Base-by-base conservation (phyloP, 1,140 invertebrate genomes). In the Bombus ignitus region DNA sequence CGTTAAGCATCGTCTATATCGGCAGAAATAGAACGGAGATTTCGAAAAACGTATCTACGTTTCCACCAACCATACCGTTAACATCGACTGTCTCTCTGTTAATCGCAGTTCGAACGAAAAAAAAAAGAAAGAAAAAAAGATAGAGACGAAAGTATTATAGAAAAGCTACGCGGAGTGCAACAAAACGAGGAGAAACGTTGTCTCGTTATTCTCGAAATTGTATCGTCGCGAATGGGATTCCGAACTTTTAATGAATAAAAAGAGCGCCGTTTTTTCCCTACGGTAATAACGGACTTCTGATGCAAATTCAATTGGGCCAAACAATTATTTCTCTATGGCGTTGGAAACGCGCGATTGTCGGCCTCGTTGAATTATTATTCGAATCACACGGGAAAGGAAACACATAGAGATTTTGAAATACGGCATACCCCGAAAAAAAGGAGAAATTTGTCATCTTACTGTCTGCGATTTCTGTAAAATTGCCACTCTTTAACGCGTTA, bases 191-290 rank as follows among this genome's bases (percentile, higher is more conserved):
- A 28, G 53, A 6, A 39, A 59, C 35, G n/a, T 35, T 25, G 18
- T 9, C 32, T 47, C n/a, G 32, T 65, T 59, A n/a, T 37, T 59
- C 72, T 42, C 28, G 53, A 39, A 57, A 74, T 74, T 42, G 70
- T 57, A 42, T 28, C 75, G 28, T n/a, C 39, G 59, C 25, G 37
- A 73, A 73, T 22, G 35, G n/a, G n/a, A 74, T 44, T 44, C n/a
- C 53, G 28, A 82, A 65, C 37, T 80, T 35, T 82, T 74, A 82
- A 74, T 74, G 80, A 82, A 82, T 82, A 74, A 82, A 82, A 42
- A 82, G 32, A 82, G 8, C 9, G 32, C 12, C 10, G 2, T 22
- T 18, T 42, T 68, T 35, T 22, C 32, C 32, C 25, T 2, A 2
- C 25, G 25, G 13, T 22, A 59, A 44, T 22, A 59, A 44, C 35